These are phyloP conservation scores for Aplocera efformata DNA, from an alignment of 2,888 invertebrate species.

Conservation along the genomic window DNA sequence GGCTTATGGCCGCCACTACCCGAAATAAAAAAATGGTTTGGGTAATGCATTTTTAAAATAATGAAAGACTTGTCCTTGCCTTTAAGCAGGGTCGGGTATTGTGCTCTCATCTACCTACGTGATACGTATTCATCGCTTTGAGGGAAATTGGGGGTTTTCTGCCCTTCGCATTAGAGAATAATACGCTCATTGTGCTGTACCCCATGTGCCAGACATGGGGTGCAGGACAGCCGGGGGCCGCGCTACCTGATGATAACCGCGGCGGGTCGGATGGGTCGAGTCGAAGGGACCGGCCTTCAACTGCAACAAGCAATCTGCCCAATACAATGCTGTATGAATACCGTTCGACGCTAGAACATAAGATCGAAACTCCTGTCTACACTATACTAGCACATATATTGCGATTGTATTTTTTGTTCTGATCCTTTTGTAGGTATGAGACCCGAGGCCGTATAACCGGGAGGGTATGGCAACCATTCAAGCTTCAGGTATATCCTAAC, in stretches of 20 bases:
- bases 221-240: constrained; percentile 3
- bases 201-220: too few relatives aligned
- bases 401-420: constrained; percentile 5
- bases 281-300: neutral
- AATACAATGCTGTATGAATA: constrained; percentile 1
- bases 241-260: constrained; percentile 12
- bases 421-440: constrained; percentile 1
- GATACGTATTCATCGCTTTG: constrained; percentile 1
- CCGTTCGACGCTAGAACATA: constrained; percentile 7
- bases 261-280: neutral
- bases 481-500: too few relatives aligned
- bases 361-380: constrained; percentile 10
- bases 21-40: constrained; percentile 9
- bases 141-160: constrained; percentile 1
- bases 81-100: constrained; percentile 10
- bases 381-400: neutral
- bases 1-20: too few relatives aligned
- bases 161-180: constrained; percentile 3
- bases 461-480: too few relatives aligned
- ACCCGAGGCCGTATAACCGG: neutral
- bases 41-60: constrained; percentile 5
- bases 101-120: constrained; percentile 6
- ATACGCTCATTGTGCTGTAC: constrained; percentile 66
- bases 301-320: constrained; percentile 3
- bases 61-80: constrained; percentile 8